These are phyloP conservation scores for Pseudorhombus dupliciocellatus DNA, from an alignment of 2,113 vertebrate genomes.

Conservation along the genomic window DNA sequence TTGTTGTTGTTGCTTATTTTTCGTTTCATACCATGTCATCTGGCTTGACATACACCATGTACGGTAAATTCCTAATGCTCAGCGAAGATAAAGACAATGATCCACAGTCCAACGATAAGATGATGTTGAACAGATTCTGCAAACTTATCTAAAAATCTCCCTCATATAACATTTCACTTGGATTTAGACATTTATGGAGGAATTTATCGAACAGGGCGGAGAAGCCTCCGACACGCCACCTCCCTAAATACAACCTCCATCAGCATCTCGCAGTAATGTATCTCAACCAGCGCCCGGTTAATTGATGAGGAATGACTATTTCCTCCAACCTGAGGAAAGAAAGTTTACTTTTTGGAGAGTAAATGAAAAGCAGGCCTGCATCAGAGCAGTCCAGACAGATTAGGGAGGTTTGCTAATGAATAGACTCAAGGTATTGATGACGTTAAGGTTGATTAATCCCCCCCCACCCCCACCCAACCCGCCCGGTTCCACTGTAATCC, in stretches of 20 bases:
- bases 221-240: neutral
- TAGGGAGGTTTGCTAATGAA: conserved; percentile 37
- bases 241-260: conserved; percentile 41
- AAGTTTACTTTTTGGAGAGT: conserved; percentile 25
- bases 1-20: neutral
- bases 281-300: conserved; percentile 15
- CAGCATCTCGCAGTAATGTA: conserved; percentile 15
- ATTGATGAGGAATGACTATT: conserved; percentile 57
- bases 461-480: too few species aligned
- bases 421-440: conserved; percentile 20
- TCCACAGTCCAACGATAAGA: conserved; percentile 2
- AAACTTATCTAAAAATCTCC: neutral
- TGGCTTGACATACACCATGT: conserved; percentile 8
- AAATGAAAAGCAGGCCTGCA: conserved; percentile 58
- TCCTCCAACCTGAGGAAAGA: conserved; percentile 43
- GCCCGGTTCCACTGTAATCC: conserved; percentile 14
- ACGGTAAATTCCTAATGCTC: conserved; percentile 26
- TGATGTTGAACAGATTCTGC: conserved; percentile 37
- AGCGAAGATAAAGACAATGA: conserved; percentile 29
- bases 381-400: neutral
- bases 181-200: neutral
- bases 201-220: neutral
- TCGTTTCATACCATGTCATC: neutral
- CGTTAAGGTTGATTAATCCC: conserved; percentile 43
- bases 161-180: neutral